Conservation (phyloP, 1,140 invertebrate species). For the Calosoma granatense region DNA sequence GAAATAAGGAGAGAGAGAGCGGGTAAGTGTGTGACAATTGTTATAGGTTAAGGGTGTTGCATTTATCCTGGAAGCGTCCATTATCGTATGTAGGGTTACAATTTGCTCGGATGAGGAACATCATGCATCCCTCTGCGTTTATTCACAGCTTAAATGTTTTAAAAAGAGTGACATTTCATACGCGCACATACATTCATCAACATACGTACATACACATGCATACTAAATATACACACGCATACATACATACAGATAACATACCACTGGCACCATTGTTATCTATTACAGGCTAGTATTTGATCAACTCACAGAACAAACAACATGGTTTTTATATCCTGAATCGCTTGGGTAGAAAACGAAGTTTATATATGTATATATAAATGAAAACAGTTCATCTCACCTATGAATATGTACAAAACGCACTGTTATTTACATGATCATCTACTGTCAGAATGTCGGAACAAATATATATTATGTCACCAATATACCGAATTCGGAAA, state of each 20-base stretch:
- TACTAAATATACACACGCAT: too few relatives aligned
- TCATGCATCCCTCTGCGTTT: not conserved
- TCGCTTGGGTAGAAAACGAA: not conserved
- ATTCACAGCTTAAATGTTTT: not conserved
- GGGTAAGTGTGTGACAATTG: too few relatives aligned
- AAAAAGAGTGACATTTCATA: not conserved
- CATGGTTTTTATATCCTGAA: not conserved
- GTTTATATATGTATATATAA: not conserved
- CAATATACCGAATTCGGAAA: not conserved
- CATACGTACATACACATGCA: too few relatives aligned
- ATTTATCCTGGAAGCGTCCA: conserved; percentile 4
- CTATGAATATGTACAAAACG: conserved; percentile 2
- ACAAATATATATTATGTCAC: not conserved
- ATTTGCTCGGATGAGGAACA: not conserved
- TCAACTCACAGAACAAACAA: not conserved
- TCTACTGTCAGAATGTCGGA: not conserved
- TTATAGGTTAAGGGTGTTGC: too few relatives aligned
- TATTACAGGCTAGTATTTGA: not conserved
- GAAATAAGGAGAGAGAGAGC: too few relatives aligned
- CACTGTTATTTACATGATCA: conserved; percentile 1
- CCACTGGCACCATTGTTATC: too few relatives aligned
- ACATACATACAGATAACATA: too few relatives aligned
- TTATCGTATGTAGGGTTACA: not conserved
- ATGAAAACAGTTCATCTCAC: not conserved
- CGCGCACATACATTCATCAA: not conserved